A percentile compares a stretch with the other conserved stretches of the same genome.
Evolutionary conservation across 2,113 vertebrate species (phyloP).

Genomic region (Strigops habroptila): DNA sequence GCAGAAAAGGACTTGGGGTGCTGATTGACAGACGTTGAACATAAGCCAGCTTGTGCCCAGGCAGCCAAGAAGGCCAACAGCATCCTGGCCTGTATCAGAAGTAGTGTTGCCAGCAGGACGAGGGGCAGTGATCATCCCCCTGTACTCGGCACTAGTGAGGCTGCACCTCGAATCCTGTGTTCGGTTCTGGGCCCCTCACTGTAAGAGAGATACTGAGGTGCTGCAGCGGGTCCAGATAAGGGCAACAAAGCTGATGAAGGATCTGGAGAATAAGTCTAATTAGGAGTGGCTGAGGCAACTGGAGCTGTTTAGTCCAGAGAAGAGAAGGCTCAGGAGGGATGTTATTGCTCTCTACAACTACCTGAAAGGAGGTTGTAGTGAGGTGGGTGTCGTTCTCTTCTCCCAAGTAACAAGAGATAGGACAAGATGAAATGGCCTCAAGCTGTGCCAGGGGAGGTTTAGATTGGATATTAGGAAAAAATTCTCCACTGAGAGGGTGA

Average conservation of each 20-base stretch:
- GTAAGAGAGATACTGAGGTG: accelerated
- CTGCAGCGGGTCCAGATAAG: not conserved
- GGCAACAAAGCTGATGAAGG: not conserved
- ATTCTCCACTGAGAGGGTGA: not conserved
- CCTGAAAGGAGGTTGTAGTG: not conserved
- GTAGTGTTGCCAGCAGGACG: not conserved
- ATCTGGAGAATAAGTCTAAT: not conserved
- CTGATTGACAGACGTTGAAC: not conserved
- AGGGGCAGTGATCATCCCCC: accelerated
- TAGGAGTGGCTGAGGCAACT: not conserved
- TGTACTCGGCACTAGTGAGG: not conserved
- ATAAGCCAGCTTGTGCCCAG: not conserved
- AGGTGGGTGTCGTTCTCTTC: not conserved
- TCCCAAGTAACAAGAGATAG: not conserved
- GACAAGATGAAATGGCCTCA: not conserved
- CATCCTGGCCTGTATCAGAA: not conserved
- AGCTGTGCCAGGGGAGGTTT: not conserved
- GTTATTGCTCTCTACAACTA: not conserved
- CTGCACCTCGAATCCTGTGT: not conserved
- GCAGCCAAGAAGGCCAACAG: not conserved
- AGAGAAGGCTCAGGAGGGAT: not conserved
- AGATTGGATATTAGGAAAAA: not conserved
- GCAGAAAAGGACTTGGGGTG: not conserved
- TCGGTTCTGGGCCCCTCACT: not conserved
- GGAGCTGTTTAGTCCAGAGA: not conserved